phyloP scores from a whole-genome alignment of 2,797 vertebrate species.

The Microctenopoma lineatum region DNA sequence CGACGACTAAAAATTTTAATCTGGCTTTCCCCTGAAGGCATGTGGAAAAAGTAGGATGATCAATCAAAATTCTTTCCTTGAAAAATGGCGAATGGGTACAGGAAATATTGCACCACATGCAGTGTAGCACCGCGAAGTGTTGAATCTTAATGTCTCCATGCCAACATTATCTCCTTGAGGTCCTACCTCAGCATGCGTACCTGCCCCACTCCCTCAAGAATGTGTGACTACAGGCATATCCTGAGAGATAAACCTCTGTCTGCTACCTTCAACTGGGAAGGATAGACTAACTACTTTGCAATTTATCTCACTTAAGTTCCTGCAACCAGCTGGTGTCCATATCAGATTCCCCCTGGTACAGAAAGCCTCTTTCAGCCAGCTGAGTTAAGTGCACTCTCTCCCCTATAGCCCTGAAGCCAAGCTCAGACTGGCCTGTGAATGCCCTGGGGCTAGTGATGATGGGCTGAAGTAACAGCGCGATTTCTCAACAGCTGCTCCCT shows the following conservation, averaged over 20 bases:
- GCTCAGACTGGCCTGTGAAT: conserved; percentile 73
- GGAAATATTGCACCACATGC: not conserved
- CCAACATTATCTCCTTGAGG: conserved; percentile 46
- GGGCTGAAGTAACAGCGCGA: conserved; percentile 68
- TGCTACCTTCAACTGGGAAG: conserved; percentile 70
- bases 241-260: conserved; percentile 68
- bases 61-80: not conserved
- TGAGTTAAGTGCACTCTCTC: conserved; percentile 75
- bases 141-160: conserved; percentile 22
- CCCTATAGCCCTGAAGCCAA: conserved; percentile 74
- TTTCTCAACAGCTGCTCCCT: conserved; percentile 78
- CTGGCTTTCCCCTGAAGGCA: not conserved
- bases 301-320: conserved; percentile 82
- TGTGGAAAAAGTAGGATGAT: not conserved
- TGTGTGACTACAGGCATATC: conserved; percentile 58
- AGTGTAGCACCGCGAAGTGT: not conserved
- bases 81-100: conserved; percentile 8
- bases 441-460: conserved; percentile 77
- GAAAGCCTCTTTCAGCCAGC: conserved; percentile 72
- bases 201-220: conserved; percentile 51
- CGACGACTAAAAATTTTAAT: not conserved
- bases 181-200: conserved; percentile 56
- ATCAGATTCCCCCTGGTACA: conserved; percentile 70
- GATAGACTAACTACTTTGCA: conserved; percentile 73
- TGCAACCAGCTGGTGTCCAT: conserved; percentile 75